Conservation (phyloP, 2,113 vertebrate genomes). For the Catharus bicknelli region DNA sequence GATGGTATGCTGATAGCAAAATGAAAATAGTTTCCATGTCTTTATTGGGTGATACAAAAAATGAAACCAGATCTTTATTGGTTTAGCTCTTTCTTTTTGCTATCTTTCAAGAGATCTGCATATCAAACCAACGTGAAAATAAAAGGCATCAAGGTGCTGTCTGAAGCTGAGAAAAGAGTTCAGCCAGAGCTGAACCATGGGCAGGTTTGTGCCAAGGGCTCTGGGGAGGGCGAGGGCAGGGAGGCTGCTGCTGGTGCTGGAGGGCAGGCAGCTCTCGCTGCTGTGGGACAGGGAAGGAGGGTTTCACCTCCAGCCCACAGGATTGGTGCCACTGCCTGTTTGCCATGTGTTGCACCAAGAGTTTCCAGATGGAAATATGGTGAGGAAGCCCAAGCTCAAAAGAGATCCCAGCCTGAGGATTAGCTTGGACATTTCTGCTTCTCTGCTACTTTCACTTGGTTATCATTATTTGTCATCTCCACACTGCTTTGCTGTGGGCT, state of each 20-base stretch:
- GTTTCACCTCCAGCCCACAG: background rate
- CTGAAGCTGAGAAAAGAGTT: background rate
- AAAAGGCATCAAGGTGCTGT: background rate
- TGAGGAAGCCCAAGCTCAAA: background rate
- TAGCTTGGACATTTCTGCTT: background rate
- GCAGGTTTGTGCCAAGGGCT: background rate
- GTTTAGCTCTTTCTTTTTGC: background rate
- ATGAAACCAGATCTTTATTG: background rate
- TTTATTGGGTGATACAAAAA: background rate
- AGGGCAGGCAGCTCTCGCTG: background rate
- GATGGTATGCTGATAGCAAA: background rate
- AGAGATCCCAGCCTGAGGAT: background rate
- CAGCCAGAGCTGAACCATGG: background rate
- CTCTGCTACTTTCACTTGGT: background rate
- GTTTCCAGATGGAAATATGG: background rate
- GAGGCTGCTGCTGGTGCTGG: accelerated
- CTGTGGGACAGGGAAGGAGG: background rate
- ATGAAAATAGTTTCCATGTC: background rate
- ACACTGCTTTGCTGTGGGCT: background rate
- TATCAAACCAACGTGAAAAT: background rate
- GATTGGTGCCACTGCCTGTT: background rate
- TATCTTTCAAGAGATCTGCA: background rate
- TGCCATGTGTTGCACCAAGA: background rate
- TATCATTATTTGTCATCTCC: background rate
- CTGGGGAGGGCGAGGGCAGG: background rate